phyloP scores from a whole-genome alignment of 2,113 vertebrate genomes.

The Gopherus flavomarginatus region DNA sequence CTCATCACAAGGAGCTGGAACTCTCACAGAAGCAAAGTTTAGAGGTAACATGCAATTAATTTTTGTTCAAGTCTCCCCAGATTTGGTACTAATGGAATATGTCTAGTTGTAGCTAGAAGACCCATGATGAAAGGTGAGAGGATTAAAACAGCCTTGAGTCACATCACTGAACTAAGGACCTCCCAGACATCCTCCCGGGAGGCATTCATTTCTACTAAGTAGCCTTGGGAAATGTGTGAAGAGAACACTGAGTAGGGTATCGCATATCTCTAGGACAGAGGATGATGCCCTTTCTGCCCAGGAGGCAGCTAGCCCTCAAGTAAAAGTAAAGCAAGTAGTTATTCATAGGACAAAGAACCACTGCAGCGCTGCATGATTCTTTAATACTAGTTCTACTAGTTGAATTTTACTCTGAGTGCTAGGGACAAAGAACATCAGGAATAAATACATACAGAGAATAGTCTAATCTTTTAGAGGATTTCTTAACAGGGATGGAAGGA shows the following conservation, averaged over 20 bases:
- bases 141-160: background rate
- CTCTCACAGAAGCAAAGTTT: background rate
- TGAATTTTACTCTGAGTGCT: no score
- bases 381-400: no score
- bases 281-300: no score
- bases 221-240: background rate
- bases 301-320: no score
- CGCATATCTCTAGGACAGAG: no score
- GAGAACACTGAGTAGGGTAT: background rate
- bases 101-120: background rate
- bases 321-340: no score
- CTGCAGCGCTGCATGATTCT: no score
- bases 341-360: no score
- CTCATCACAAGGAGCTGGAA: background rate
- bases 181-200: background rate
- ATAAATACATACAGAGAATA: no score
- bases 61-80: background rate
- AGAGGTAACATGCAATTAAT: background rate
- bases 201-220: background rate
- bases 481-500: no score
- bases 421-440: no score
- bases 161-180: background rate
- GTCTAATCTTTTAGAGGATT: no score
- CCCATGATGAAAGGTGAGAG: background rate
- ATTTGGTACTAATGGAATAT: background rate